phyloP scores from a whole-genome alignment of 2,797 vertebrate genomes.

The Psittacula derbiana region DNA sequence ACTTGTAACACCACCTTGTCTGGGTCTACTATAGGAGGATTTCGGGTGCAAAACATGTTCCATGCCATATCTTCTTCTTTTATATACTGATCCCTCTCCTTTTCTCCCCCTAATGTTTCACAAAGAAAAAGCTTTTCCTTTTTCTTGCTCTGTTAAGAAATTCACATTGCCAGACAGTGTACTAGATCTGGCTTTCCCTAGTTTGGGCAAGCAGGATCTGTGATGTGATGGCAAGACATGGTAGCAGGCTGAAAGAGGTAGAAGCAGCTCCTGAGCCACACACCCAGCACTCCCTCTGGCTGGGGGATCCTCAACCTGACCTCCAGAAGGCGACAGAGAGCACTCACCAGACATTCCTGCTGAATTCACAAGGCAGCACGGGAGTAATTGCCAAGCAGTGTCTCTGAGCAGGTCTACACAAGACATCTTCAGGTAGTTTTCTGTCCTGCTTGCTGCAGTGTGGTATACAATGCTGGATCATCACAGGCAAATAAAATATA shows the following conservation, averaged over 20 bases:
- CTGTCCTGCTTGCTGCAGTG: background rate
- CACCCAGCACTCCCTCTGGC: accelerated
- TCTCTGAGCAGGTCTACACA: background rate
- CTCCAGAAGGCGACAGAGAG: too few species aligned
- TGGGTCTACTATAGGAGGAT: background rate
- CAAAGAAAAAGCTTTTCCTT: background rate
- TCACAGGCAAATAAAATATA: background rate
- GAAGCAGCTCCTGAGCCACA: background rate
- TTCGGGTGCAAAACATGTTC: background rate
- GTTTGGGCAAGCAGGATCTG: background rate
- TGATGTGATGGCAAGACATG: accelerated
- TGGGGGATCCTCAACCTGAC: accelerated
- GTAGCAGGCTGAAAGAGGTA: background rate
- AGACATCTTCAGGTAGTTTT: background rate
- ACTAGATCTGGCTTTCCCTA: background rate
- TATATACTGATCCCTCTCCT: background rate
- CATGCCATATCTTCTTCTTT: background rate
- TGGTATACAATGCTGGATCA: background rate
- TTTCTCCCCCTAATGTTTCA: background rate
- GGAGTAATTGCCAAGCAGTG: accelerated
- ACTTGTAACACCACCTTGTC: background rate
- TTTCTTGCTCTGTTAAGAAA: background rate
- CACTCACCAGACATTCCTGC: accelerated
- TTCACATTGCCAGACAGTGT: background rate
- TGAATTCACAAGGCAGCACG: background rate